These are phyloP conservation scores for Zingel zingel DNA, from an alignment of 2,113 vertebrate genomes.

Conservation along the genomic window DNA sequence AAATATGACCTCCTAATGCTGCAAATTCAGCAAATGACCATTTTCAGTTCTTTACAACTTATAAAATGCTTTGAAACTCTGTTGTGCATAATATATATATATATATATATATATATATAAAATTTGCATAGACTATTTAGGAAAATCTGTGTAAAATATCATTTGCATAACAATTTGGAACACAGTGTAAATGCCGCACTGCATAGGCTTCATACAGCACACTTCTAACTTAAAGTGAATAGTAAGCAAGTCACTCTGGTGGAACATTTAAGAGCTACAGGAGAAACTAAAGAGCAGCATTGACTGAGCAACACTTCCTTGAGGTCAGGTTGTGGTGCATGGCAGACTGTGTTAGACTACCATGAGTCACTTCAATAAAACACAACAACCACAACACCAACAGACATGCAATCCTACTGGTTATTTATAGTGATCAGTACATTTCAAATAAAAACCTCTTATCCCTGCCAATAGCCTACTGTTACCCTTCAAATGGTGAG, in stretches of 20 bases:
- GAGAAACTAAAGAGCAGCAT: neutral
- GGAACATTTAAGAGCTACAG: neutral
- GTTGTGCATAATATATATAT: too few relatives aligned
- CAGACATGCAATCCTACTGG: conserved; percentile 36
- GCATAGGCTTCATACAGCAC: neutral
- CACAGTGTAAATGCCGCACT: neutral
- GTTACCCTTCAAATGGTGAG: neutral
- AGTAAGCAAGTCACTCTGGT: neutral
- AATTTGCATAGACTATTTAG: too few relatives aligned
- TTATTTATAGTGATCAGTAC: conserved; percentile 7
- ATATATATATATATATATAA: too few relatives aligned
- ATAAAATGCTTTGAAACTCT: too few relatives aligned
- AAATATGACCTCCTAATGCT: too few relatives aligned
- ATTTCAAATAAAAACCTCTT: conserved; percentile 43
- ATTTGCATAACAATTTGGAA: too few relatives aligned
- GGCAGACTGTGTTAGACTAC: neutral
- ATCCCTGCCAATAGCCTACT: neutral
- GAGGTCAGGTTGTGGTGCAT: neutral
- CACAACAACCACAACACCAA: conserved; percentile 28
- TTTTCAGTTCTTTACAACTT: too few relatives aligned
- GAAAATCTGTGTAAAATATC: too few relatives aligned
- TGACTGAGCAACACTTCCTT: neutral
- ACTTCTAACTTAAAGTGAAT: neutral
- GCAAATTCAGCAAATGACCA: too few relatives aligned
- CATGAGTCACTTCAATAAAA: conserved; percentile 7